A percentile compares a stretch with the other conserved stretches of the same genome.
Evolutionary conservation across 2,888 invertebrate genomes (phyloP).

Genomic region (Caprella mutica): DNA sequence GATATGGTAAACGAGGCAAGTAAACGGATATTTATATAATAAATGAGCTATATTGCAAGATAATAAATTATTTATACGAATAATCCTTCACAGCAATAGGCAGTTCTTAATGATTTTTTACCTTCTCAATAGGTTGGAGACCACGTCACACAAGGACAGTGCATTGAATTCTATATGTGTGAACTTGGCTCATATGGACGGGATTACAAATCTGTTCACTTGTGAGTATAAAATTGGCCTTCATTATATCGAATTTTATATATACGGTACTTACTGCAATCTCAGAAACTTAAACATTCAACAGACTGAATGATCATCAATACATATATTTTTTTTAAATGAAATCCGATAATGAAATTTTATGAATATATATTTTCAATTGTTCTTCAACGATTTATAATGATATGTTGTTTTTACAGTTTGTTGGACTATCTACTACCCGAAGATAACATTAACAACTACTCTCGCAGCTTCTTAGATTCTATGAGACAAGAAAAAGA

Average conservation of each 20-base stretch:
- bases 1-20: conserved; percentile 10
- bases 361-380: neutral
- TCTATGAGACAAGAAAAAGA: neutral
- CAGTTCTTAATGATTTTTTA: no score
- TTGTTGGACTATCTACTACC: conserved; percentile 6
- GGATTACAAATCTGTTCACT: conserved; percentile 2
- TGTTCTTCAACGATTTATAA: neutral
- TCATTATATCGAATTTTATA: no score
- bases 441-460: conserved; percentile 9
- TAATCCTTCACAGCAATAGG: no score
- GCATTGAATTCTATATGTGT: neutral
- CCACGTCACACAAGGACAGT: conserved; percentile 6
- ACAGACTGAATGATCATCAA: no score
- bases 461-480: conserved; percentile 6
- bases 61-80: no score
- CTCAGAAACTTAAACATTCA: no score
- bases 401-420: neutral
- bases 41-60: no score
- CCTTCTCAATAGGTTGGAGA: no score
- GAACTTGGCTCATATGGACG: conserved; percentile 1
- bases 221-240: no score
- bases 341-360: neutral
- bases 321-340: neutral
- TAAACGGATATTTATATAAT: no score
- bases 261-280: no score